Evolutionary conservation across 2,113 vertebrate species (phyloP), one percentile per base, ranked within the genome.

Genomic region (Syngnathus floridae): DNA sequence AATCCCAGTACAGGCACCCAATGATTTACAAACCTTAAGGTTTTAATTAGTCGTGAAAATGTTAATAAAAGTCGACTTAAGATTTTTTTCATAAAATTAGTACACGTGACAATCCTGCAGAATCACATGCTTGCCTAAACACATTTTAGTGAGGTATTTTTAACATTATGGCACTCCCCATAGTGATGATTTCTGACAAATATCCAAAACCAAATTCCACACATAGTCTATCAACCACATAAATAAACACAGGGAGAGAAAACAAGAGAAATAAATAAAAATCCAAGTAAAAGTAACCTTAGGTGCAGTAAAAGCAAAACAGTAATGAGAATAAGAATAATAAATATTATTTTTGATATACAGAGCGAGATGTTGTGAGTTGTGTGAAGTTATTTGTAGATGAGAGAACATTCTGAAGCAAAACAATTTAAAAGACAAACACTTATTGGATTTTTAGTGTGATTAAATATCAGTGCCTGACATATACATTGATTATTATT

Each of bases 31-130:
- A 13, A 54, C 37, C 43, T 61, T 45, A 31, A 41, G n/a, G 40
- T 46, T 60, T 58, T 60, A 52, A 61, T 61, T 61, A 61, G 21
- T 43, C 40, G 26, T 16, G 13, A 35, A 56, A 35, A 31, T 35
- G 5, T 16, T 56, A 35, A 56, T 56, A 56, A 56, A 56, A 56
- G 22, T 56, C 16, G 26, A 56, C 54, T 56, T 56, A 35, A 35
- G 26, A 56, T 16, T 35, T 16, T 35, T 56, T 13, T 56, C 22
- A 56, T 56, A 31, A 31, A 31, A 31, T 3, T 31, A 31, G 26
- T 31, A 31, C 26, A 31, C 26, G 26, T 31, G 5, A 35, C 26
- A 52, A 52, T 22, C 22, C n/a, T 52, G 51, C 51, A 55, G 54
- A 13, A 4, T 55, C 26, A 31, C 9, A 31, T 35, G 13, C n/a